Evolutionary conservation across 2,888 invertebrate genomes (phyloP), one percentile per base, ranked within the genome.

Genomic region (Synergus gifuensis): DNA sequence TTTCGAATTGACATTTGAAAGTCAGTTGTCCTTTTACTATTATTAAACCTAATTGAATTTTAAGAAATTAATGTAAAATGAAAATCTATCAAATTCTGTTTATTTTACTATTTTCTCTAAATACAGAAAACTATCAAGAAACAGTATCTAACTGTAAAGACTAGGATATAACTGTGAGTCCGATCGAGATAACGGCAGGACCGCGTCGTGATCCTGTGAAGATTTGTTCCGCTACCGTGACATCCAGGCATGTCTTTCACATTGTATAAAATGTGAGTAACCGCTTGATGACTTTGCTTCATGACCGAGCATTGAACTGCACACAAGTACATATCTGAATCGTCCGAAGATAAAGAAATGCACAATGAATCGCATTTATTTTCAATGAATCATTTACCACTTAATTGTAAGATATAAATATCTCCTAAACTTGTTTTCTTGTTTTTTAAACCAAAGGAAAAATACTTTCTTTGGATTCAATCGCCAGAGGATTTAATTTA

Each of bases 201-300:
- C 78, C 81, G 79, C 80, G 83, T 83, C 77, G 82, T 76, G 60
- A 79, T 87, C 83, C 84, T 85, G 79, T 67, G 82, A 85, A 85
- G 87, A 89, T 90, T 89, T 88, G 88, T 90, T 91, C 89, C 89
- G 88, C 89, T 87, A 87, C 86, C 86, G 81, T 78, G 79, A 83
- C 79, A 83, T 81, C 81, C 83, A 73, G 60, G 67, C 76, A 78
- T 76, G 54, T 79, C 76, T 79, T 82, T 82, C 77, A 54, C 82
- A 76, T 49, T 18, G 64, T 22, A 63, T 76, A 81, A 83, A 83
- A 83, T 80, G 80, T 82, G 81, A 80, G 77, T 79, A 82, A 78
- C 64, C 79, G 69, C 76, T 78, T 79, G 69, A 77, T 54, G 69
- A 78, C 49, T 40, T 49, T 60, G 76, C 40, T 62, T 78, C 69